Evolutionary conservation across 2,888 invertebrate species (phyloP).

Genomic region (Caenorhabditis sp.): DNA sequence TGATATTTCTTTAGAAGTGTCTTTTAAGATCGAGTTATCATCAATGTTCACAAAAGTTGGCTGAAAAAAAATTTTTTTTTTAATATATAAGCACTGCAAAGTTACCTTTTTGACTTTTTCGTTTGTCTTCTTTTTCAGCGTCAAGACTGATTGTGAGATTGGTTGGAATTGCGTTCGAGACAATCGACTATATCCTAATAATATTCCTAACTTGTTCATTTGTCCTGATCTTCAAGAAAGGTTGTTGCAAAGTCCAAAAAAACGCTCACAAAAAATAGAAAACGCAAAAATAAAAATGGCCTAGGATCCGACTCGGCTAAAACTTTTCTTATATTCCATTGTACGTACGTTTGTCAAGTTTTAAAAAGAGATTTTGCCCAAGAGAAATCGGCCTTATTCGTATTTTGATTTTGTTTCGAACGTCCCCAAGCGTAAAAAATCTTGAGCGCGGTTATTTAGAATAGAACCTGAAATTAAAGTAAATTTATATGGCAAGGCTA

Average conservation of each 20-base stretch:
- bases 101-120: conserved; percentile 32
- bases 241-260: background rate
- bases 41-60: conserved; percentile 17
- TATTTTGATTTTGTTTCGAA: no score
- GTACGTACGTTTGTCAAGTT: no score
- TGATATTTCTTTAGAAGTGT: conserved; percentile 48
- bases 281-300: background rate
- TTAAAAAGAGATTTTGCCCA: no score
- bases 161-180: background rate
- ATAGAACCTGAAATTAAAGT: no score
- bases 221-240: background rate
- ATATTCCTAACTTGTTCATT: background rate
- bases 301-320: background rate
- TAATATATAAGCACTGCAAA: background rate
- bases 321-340: no score
- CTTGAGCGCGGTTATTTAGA: no score
- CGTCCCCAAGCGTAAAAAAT: no score
- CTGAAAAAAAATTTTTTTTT: background rate
- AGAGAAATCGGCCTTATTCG: no score
- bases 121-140: conserved; percentile 20
- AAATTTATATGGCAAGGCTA: no score
- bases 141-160: background rate
- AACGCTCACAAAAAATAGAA: background rate
- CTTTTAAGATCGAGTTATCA: conserved; percentile 41
- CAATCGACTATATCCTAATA: background rate